A percentile compares a stretch with the other conserved stretches of the same genome.
Evolutionary conservation across 2,888 invertebrate genomes (phyloP).

Genomic region (Eupithecia insigniata): DNA sequence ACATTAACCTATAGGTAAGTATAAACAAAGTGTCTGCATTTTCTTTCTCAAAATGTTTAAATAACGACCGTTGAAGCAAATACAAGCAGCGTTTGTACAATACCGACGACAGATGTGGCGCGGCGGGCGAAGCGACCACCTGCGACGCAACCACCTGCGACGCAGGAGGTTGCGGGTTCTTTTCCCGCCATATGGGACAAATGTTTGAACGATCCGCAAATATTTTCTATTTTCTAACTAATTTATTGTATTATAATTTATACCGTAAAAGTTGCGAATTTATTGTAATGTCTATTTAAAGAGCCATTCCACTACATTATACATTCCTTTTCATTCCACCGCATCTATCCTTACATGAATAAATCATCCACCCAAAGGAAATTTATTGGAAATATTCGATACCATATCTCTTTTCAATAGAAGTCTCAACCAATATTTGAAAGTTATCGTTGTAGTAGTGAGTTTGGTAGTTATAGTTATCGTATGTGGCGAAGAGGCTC

Average conservation of each 20-base stretch:
- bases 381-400: constrained; percentile 34
- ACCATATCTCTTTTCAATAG: constrained; percentile 41
- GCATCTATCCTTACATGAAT: constrained; percentile 22
- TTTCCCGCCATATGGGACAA: too few relatives aligned
- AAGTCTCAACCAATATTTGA: constrained; percentile 58
- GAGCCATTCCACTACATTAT: constrained; percentile 8
- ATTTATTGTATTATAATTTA: too few relatives aligned
- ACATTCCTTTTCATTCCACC: constrained; percentile 17
- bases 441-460: constrained; percentile 69
- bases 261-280: background rate
- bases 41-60: background rate
- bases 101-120: too few relatives aligned
- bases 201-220: too few relatives aligned
- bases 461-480: constrained; percentile 70
- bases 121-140: too few relatives aligned
- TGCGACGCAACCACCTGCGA: too few relatives aligned
- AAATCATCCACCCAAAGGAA: constrained; percentile 25
- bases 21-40: background rate
- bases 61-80: background rate
- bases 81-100: background rate
- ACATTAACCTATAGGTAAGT: background rate
- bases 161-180: too few relatives aligned
- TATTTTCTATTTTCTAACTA: too few relatives aligned
- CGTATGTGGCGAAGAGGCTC: constrained; percentile 54
- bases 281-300: background rate